Percentiles rank a stretch among this genome's conserved stretches.
These are phyloP conservation scores for Paedocypris micromegethes DNA, from an alignment of 2,797 vertebrate genomes.

Conservation along the genomic window DNA sequence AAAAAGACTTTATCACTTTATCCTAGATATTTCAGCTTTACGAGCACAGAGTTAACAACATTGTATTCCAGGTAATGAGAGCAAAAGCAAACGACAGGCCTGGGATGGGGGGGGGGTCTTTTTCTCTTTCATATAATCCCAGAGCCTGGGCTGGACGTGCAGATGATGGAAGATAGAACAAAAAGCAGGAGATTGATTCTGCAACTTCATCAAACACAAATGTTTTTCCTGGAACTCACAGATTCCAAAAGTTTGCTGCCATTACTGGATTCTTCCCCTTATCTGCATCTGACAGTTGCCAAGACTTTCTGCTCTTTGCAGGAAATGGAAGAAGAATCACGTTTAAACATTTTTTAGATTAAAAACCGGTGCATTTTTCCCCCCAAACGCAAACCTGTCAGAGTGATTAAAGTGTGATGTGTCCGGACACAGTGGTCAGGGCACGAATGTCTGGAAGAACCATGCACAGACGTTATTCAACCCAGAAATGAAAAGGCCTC, in stretches of 20 bases:
- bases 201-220: conserved; percentile 23
- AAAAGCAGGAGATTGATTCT: conserved; percentile 13
- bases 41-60: too few species aligned
- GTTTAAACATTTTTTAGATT: conserved; percentile 32
- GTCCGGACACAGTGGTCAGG: background rate
- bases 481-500: conserved; percentile 9
- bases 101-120: background rate
- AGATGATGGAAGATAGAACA: conserved; percentile 12
- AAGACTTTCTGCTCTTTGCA: conserved; percentile 31
- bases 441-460: background rate
- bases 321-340: background rate
- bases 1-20: too few species aligned
- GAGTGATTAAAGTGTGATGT: conserved; percentile 28
- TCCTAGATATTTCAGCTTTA: too few species aligned
- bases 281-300: conserved; percentile 36
- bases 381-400: conserved; percentile 3
- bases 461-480: conserved; percentile 15
- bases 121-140: conserved; percentile 19
- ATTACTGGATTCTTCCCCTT: conserved; percentile 27
- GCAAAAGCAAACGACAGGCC: background rate
- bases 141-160: background rate
- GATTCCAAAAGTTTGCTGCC: conserved; percentile 30
- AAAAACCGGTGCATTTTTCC: conserved; percentile 17
- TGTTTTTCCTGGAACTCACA: conserved; percentile 39
- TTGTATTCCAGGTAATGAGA: conserved; percentile 4